Conservation (phyloP, 2,113 vertebrate genomes). For the Globicephala melas region DNA sequence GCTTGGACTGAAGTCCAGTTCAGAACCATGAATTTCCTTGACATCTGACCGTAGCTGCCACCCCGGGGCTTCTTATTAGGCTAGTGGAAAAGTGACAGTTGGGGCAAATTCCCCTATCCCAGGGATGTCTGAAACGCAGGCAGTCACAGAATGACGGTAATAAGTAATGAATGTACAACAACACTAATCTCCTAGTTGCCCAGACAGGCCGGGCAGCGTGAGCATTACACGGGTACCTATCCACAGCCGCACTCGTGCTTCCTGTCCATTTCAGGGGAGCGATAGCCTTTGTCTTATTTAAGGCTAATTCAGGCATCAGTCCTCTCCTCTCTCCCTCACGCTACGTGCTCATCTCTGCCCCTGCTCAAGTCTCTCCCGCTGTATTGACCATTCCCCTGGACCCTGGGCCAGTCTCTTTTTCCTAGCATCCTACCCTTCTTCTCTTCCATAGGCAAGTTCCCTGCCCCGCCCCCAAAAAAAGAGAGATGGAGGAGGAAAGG, state of each 20-base stretch:
- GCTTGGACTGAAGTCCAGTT: neutral
- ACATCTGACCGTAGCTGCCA: neutral
- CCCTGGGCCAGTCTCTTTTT: neutral
- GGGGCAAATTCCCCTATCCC: neutral
- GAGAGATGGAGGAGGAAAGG: neutral
- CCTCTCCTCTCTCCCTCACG: neutral
- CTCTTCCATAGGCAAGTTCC: neutral
- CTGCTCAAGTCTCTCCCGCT: too few species aligned
- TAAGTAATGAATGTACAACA: neutral
- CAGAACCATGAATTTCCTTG: conserved; percentile 41
- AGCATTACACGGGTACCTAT: accelerated
- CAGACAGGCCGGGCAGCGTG: neutral
- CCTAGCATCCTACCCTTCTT: neutral
- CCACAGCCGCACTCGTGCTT: neutral
- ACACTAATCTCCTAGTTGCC: neutral
- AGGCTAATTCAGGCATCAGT: neutral
- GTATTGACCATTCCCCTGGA: neutral
- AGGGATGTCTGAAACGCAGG: neutral
- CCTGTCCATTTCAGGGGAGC: neutral
- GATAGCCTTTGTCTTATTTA: accelerated
- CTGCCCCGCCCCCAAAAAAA: neutral
- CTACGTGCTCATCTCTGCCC: neutral
- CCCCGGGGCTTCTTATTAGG: conserved; percentile 1
- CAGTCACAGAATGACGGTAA: neutral
- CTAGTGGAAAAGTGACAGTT: neutral